Evolutionary conservation across 1,140 invertebrate genomes (phyloP).

Genomic region (Scaptomyza graminum): DNA sequence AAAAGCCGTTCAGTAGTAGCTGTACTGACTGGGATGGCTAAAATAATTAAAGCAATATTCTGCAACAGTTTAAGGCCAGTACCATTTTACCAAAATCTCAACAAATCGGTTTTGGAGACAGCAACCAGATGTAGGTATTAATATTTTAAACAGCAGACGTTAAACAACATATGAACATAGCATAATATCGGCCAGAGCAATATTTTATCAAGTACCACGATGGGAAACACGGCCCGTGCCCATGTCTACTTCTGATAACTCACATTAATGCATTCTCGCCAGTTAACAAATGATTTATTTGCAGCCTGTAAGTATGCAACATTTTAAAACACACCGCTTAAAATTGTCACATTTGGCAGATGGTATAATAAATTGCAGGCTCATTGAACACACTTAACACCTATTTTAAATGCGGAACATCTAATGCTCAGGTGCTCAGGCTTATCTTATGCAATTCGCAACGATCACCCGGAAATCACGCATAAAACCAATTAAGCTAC

Average conservation of each 20-base stretch:
- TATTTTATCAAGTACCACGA: too few relatives aligned
- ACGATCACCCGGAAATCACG: conserved; percentile 51
- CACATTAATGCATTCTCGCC: neutral
- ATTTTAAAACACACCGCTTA: neutral
- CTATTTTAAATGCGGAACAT: conserved; percentile 42
- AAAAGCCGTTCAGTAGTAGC: too few relatives aligned
- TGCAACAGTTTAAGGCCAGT: too few relatives aligned
- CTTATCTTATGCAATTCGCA: conserved; percentile 31
- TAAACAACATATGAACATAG: too few relatives aligned
- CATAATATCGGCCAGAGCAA: too few relatives aligned
- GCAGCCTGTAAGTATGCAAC: conserved; percentile 41
- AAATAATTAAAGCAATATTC: too few relatives aligned
- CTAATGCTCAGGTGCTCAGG: neutral
- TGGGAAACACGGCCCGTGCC: too few relatives aligned
- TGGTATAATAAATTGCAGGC: neutral
- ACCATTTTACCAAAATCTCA: too few relatives aligned
- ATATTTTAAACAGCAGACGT: too few relatives aligned
- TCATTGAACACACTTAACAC: neutral
- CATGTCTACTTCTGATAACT: neutral
- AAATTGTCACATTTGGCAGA: conserved; percentile 1
- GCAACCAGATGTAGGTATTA: too few relatives aligned
- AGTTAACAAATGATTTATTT: neutral
- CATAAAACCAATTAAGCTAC: conserved; percentile 49
- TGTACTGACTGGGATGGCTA: too few relatives aligned
- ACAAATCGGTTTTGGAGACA: too few relatives aligned